Base-by-base conservation (phyloP, 2,888 invertebrate genomes). In the Drosophila sordidula region DNA sequence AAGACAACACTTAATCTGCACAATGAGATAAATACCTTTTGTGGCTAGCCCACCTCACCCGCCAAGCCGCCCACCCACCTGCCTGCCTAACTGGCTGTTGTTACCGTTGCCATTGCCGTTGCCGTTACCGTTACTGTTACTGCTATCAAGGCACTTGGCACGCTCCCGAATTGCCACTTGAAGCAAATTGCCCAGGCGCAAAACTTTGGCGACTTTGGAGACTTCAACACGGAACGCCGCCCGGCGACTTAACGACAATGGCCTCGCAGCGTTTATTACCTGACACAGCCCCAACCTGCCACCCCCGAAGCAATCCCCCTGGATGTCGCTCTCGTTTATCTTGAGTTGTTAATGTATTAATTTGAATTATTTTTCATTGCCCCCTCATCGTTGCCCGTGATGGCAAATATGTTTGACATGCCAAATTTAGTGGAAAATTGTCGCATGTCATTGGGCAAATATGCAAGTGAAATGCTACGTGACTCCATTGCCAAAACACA, bases 131-230 rank as follows among this genome's bases (percentile, higher is more conserved):
- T 52, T 56, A 66, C 68, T 36, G 73, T 80, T 74, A 68, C 67
- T 70, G 86, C 79, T 85, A 80, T 88, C 80, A 56, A 68, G 83
- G 70, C 85, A 84, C 84, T 84, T 84, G 84, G 85, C 84, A 84
- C 89, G 84, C 84, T 89, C 87, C 82, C 89, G 87, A 84, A 89
- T 78, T 70, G 88, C 79, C 88, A 87, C 84, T 87, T 85, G 69
- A 89, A 63, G 65, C 65, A 87, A 87, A 84, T 87, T 87, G 85
- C 85, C 62, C n/a, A 70, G 70, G 44, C 64, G 83, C 80, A 56
- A 77, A 80, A 73, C 64, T 85, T 82, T 78, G 61, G 52, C 74
- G 84, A 67, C 82, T 85, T 82, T 78, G 61, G 52, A 70, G 84
- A 67, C 82, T 85, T 75, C 68, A 70, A 65, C 89, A 86, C 86